A percentile compares a stretch with the other conserved stretches of the same genome.
These are phyloP conservation scores for Vulpes vulpes DNA, from an alignment of 2,113 vertebrate species.

Conservation along the genomic window DNA sequence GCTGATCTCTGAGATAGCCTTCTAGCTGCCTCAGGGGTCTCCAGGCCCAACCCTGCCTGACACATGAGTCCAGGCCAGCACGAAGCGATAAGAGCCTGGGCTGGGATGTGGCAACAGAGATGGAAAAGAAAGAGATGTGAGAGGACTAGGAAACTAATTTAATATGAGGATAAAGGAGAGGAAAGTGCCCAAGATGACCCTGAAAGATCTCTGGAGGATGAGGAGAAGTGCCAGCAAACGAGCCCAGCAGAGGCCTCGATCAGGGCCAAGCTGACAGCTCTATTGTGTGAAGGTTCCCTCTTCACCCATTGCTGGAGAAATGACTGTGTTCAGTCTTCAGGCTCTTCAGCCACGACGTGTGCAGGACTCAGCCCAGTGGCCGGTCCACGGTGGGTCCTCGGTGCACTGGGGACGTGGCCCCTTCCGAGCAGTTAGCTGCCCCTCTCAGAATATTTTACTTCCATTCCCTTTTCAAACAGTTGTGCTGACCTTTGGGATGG, in stretches of 20 bases:
- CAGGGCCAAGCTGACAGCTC: background rate
- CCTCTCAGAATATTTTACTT: background rate
- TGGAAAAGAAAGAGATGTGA: conserved; percentile 74
- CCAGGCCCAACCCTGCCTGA: background rate
- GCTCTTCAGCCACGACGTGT: background rate
- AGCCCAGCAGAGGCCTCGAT: background rate
- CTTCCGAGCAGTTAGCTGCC: background rate
- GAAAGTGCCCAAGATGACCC: conserved; percentile 70
- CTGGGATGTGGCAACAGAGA: conserved; percentile 36
- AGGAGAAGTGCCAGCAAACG: background rate
- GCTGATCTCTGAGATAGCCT: conserved; percentile 32
- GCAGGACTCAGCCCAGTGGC: too few relatives aligned
- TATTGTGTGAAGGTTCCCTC: conserved; percentile 18
- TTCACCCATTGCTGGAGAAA: background rate
- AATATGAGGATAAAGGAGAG: conserved; percentile 70
- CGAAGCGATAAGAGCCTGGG: conserved; percentile 47
- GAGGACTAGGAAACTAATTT: conserved; percentile 79
- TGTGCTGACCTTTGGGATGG: background rate
- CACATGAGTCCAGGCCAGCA: conserved; percentile 34
- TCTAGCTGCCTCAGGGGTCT: background rate
- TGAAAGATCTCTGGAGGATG: conserved; percentile 63
- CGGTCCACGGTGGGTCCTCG: too few relatives aligned
- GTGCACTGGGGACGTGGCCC: background rate
- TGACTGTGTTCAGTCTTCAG: background rate
- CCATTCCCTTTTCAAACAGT: background rate